These are phyloP conservation scores for Sebastes trivittatus DNA, from an alignment of 2,797 vertebrate species.

Conservation along the genomic window DNA sequence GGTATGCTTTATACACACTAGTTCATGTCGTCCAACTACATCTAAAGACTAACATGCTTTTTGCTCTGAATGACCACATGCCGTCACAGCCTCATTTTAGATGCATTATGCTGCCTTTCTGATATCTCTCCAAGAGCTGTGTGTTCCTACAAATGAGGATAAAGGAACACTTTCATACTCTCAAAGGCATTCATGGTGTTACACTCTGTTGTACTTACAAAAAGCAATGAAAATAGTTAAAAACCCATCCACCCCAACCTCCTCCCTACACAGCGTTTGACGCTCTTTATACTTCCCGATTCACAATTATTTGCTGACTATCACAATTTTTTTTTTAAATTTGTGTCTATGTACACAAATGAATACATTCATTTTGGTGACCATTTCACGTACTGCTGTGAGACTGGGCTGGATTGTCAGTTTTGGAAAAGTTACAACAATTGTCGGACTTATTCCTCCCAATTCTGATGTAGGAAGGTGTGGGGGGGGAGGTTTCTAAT, in stretches of 20 bases:
- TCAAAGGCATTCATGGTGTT: neutral
- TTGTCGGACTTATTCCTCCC: neutral
- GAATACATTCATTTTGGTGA: too few relatives aligned
- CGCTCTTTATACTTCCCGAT: too few relatives aligned
- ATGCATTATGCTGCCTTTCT: neutral
- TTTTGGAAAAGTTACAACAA: neutral
- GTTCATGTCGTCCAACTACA: neutral
- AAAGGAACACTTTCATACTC: neutral
- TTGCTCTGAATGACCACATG: neutral
- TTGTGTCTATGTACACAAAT: too few relatives aligned
- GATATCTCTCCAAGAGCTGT: neutral
- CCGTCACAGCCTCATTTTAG: neutral
- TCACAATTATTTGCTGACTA: too few relatives aligned
- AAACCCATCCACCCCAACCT: too few relatives aligned
- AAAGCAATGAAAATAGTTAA: neutral
- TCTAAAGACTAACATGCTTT: neutral
- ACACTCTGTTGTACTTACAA: neutral
- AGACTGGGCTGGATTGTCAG: too few relatives aligned
- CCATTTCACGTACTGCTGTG: too few relatives aligned
- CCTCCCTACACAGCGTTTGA: too few relatives aligned
- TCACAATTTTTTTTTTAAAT: too few relatives aligned
- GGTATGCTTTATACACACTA: neutral
- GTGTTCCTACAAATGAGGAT: neutral
- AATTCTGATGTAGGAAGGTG: neutral
- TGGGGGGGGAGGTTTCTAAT: neutral